phyloP scores from a whole-genome alignment of 2,113 vertebrate genomes.

The Lepus europaeus region DNA sequence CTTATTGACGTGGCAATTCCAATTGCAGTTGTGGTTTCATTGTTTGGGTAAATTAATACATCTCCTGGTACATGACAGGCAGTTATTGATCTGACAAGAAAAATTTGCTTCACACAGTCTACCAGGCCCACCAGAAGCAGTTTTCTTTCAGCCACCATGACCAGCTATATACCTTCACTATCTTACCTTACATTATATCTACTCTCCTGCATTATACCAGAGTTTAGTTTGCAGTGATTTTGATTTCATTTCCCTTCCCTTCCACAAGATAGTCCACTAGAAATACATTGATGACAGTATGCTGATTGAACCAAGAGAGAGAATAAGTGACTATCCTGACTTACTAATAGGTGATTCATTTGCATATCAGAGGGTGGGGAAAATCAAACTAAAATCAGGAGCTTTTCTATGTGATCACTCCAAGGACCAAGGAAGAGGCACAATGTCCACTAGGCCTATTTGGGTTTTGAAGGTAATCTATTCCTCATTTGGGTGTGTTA shows the following conservation, averaged over 20 bases:
- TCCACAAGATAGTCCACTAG: not conserved
- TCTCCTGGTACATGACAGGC: not conserved
- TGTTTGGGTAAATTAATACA: not conserved
- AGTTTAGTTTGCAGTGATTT: not conserved
- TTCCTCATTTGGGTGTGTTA: too few relatives aligned
- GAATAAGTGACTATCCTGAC: not conserved
- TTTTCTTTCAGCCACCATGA: not conserved
- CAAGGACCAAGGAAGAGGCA: too few relatives aligned
- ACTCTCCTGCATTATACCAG: not conserved
- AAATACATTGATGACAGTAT: not conserved
- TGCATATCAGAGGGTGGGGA: not conserved
- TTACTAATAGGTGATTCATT: not conserved
- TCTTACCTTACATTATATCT: not conserved
- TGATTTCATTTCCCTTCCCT: not conserved
- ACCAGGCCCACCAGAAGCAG: not conserved
- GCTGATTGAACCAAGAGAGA: not conserved
- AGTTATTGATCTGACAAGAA: not conserved
- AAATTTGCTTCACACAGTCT: not conserved
- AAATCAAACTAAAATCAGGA: not conserved
- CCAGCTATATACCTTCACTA: not conserved
- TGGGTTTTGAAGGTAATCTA: too few relatives aligned
- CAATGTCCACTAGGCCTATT: too few relatives aligned
- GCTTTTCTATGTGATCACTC: too few relatives aligned
- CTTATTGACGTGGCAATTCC: not conserved
- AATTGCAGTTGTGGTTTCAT: not conserved